These are phyloP conservation scores for Umimayanthus chanpuru DNA, from an alignment of 92 coral and sea anemone species.

Conservation along the genomic window DNA sequence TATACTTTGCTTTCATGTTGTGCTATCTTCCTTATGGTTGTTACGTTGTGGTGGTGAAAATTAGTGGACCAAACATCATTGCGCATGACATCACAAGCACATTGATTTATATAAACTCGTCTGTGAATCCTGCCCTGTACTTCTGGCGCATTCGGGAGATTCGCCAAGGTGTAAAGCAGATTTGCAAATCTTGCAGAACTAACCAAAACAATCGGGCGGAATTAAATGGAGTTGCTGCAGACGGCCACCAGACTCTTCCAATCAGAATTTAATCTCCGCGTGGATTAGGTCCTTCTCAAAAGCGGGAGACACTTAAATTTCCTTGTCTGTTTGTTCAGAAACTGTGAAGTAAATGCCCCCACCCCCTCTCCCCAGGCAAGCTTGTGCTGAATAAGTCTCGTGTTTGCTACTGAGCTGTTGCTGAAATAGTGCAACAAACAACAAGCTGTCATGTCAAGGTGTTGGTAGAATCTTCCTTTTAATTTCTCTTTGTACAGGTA, in stretches of 20 bases:
- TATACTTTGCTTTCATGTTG: conserved; percentile 19
- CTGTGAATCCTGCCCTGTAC: conserved; percentile 22
- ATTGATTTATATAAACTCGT: conserved; percentile 23
- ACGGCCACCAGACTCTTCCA: conserved; percentile 1
- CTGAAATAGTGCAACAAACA: too few species aligned
- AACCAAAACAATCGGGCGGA: not conserved
- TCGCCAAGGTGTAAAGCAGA: not conserved
- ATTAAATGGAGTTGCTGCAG: not conserved
- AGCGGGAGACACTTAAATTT: too few species aligned
- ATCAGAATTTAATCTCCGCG: not conserved
- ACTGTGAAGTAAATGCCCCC: too few species aligned
- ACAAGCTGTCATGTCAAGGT: too few species aligned
- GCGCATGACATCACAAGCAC: conserved; percentile 38
- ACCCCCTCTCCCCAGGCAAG: too few species aligned
- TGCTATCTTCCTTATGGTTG: conserved; percentile 25
- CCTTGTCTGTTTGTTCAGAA: too few species aligned
- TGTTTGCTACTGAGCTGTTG: too few species aligned
- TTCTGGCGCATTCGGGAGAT: conserved; percentile 40
- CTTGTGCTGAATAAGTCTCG: too few species aligned
- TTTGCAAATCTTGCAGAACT: not conserved
- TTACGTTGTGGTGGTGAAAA: conserved; percentile 7
- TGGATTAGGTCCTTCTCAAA: not conserved
- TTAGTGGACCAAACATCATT: conserved; percentile 8
- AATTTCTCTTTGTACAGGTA: too few species aligned
- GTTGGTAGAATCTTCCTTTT: too few species aligned